Conservation (phyloP, 2,113 vertebrate species). For the Dasyornis broadbenti region DNA sequence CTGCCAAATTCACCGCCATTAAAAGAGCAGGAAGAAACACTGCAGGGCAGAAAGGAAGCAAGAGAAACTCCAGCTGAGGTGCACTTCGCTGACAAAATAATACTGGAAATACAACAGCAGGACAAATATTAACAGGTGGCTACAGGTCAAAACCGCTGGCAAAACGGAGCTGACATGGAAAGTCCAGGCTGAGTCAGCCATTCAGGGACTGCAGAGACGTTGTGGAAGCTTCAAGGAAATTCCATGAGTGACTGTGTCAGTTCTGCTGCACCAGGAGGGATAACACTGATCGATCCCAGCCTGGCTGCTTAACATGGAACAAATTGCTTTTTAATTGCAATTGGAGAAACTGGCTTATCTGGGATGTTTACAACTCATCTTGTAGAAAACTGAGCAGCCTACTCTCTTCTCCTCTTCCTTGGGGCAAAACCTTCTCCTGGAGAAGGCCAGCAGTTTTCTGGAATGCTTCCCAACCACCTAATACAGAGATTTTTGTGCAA, state of each 20-base stretch:
- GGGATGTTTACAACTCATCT: not conserved
- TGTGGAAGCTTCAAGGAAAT: not conserved
- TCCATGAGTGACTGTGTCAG: not conserved
- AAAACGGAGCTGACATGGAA: not conserved
- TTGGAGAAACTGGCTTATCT: not conserved
- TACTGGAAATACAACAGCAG: not conserved
- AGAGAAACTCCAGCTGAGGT: not conserved
- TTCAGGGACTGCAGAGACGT: not conserved
- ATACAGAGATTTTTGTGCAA: not conserved
- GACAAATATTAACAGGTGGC: not conserved
- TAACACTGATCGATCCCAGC: not conserved
- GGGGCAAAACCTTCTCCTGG: not conserved
- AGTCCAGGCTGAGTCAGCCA: not conserved
- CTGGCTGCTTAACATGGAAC: not conserved
- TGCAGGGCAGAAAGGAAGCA: not conserved
- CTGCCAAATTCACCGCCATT: not conserved
- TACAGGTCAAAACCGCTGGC: not conserved
- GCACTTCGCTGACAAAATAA: not conserved
- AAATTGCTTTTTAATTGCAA: conserved; percentile 1
- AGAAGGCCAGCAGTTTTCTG: not conserved
- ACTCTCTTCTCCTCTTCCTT: not conserved
- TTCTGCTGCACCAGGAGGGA: not conserved
- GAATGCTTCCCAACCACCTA: accelerated
- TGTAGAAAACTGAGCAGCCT: not conserved
- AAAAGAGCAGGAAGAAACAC: not conserved